Evolutionary conservation across 2,113 vertebrate genomes (phyloP).

Genomic region (Zosterops borbonicus): DNA sequence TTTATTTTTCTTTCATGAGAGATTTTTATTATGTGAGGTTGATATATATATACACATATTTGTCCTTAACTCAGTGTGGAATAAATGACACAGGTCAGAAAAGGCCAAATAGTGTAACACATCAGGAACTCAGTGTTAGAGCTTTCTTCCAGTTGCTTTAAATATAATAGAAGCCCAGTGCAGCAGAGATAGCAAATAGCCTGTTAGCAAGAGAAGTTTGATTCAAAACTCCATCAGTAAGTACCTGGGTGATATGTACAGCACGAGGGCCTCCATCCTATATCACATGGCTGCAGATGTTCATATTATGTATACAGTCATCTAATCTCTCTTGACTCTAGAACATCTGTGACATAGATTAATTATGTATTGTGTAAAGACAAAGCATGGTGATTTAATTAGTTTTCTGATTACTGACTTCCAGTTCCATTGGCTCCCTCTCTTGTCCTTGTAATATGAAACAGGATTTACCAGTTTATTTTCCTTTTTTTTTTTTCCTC

Average conservation of each 20-base stretch:
- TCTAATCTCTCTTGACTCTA: constrained; percentile 52
- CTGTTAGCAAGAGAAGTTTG: background rate
- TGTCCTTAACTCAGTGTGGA: background rate
- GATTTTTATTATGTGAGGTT: background rate
- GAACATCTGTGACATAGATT: constrained; percentile 63
- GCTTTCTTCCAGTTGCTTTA: background rate
- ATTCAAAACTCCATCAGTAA: background rate
- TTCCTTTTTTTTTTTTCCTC: background rate
- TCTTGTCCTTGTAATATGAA: constrained; percentile 27
- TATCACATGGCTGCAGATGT: constrained; percentile 47
- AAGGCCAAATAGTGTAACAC: background rate
- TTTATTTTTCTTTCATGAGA: background rate
- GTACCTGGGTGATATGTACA: background rate
- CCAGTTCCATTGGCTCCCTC: constrained; percentile 20
- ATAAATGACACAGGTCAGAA: background rate
- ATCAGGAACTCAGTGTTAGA: background rate
- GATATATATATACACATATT: background rate
- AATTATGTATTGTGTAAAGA: constrained; percentile 61
- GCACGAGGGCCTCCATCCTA: background rate
- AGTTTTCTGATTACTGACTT: constrained; percentile 57
- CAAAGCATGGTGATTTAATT: constrained; percentile 51
- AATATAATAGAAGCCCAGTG: background rate
- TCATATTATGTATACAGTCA: constrained; percentile 35
- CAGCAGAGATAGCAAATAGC: background rate
- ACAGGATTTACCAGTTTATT: constrained; percentile 22